Conservation (phyloP, 2,113 vertebrate species). For the Sphyrna mokarran region DNA sequence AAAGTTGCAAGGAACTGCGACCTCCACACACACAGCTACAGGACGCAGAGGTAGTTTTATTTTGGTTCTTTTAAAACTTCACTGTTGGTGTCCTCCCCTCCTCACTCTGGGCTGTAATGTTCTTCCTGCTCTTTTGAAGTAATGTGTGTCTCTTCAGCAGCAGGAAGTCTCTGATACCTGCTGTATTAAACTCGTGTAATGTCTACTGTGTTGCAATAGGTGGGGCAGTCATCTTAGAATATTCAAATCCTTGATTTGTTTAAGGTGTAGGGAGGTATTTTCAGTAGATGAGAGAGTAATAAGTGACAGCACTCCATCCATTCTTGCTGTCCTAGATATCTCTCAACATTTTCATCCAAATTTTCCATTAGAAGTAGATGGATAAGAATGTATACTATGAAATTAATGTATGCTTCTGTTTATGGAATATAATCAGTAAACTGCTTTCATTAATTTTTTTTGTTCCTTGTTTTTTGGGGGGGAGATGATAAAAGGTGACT, state of each 20-base stretch:
- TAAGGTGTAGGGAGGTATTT: not conserved
- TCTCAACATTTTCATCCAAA: not conserved
- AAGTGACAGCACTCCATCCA: not conserved
- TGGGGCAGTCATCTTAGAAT: not conserved
- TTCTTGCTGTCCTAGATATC: not conserved
- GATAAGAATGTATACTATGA: not conserved
- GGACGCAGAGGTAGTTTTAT: slow-evolving; percentile 26
- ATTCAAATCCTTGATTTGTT: not conserved
- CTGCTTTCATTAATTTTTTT: not conserved
- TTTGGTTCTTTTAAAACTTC: not conserved
- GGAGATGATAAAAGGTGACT: too few species aligned
- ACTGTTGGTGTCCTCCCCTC: not conserved
- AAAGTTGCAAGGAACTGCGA: slow-evolving; percentile 6
- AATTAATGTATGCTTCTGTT: not conserved
- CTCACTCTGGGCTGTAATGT: not conserved
- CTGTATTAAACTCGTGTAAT: not conserved
- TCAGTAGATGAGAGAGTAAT: not conserved
- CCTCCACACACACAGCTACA: slow-evolving; percentile 20
- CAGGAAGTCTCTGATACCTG: slow-evolving; percentile 22
- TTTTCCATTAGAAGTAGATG: not conserved
- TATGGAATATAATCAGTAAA: not conserved
- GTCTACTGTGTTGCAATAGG: not conserved
- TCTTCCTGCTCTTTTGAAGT: slow-evolving; percentile 27
- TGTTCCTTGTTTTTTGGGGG: not conserved
- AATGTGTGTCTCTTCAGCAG: not conserved